phyloP scores from a whole-genome alignment of 2,113 vertebrate genomes.

The Mesoclemmys tuberculata region DNA sequence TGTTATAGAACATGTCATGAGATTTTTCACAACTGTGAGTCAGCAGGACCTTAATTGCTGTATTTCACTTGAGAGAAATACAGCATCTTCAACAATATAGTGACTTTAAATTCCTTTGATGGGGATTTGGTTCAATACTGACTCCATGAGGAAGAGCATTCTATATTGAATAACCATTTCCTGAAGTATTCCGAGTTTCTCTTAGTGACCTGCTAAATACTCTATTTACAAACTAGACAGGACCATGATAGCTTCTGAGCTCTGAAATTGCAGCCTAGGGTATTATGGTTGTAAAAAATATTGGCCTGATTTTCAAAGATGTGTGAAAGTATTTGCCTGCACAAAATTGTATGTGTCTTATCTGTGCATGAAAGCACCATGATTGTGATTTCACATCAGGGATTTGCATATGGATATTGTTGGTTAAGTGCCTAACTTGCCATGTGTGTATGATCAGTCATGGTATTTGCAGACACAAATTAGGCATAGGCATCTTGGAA shows the following conservation, averaged over 20 bases:
- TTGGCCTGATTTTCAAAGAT: neutral
- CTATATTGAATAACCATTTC: neutral
- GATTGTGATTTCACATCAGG: neutral
- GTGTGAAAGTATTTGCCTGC: neutral
- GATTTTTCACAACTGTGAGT: neutral
- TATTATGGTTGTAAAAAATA: neutral
- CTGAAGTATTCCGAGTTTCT: neutral
- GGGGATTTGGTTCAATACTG: neutral
- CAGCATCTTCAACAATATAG: neutral
- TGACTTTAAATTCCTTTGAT: neutral
- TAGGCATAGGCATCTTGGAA: neutral
- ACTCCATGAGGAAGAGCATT: neutral
- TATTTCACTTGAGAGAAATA: neutral
- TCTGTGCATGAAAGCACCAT: neutral
- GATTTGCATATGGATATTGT: neutral
- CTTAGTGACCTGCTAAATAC: neutral
- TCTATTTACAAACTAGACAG: neutral
- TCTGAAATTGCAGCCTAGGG: neutral
- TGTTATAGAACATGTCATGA: neutral
- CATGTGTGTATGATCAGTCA: neutral
- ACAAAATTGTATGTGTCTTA: neutral
- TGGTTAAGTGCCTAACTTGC: neutral
- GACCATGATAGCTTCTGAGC: neutral
- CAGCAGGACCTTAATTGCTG: neutral
- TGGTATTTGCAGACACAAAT: neutral